phyloP scores from a whole-genome alignment of 2,797 vertebrate species.

The Smutsia temminckii region DNA sequence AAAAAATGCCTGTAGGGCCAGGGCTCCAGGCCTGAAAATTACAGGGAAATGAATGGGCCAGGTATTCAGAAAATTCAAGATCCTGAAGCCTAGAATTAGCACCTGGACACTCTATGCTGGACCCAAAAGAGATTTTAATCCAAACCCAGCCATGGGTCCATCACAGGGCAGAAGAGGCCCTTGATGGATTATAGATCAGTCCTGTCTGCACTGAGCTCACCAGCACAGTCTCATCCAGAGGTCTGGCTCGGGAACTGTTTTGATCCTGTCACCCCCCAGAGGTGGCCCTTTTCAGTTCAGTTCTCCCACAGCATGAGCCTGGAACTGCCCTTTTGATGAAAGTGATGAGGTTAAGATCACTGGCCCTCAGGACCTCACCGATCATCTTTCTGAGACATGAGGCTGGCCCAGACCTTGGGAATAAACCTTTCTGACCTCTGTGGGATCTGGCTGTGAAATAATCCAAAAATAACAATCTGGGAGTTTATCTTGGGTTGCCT shows the following conservation, averaged over 20 bases:
- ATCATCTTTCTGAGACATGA: slow-evolving; percentile 35
- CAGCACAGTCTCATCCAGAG: not conserved
- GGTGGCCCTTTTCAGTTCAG: not conserved
- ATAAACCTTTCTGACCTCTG: slow-evolving; percentile 56
- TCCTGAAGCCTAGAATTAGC: not conserved
- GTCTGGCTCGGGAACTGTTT: not conserved
- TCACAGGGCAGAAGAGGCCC: not conserved
- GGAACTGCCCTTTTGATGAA: not conserved
- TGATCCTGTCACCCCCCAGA: not conserved
- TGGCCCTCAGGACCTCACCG: not conserved
- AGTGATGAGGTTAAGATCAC: not conserved
- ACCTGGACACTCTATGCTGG: not conserved
- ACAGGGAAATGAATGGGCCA: not conserved
- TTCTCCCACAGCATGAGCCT: not conserved
- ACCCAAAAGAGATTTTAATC: not conserved
- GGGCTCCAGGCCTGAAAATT: not conserved
- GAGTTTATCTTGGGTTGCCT: slow-evolving; percentile 62
- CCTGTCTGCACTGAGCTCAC: not conserved
- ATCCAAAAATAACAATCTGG: slow-evolving; percentile 72
- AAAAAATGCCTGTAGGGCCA: not conserved
- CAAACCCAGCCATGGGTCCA: not conserved
- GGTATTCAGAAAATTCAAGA: not conserved
- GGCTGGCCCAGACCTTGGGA: not conserved
- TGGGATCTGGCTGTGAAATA: slow-evolving; percentile 53
- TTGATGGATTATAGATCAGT: not conserved